A percentile compares a stretch with the other conserved stretches of the same genome.
Conservation (phyloP, 1,140 invertebrate genomes). For the Oryctes rhinoceros region DNA sequence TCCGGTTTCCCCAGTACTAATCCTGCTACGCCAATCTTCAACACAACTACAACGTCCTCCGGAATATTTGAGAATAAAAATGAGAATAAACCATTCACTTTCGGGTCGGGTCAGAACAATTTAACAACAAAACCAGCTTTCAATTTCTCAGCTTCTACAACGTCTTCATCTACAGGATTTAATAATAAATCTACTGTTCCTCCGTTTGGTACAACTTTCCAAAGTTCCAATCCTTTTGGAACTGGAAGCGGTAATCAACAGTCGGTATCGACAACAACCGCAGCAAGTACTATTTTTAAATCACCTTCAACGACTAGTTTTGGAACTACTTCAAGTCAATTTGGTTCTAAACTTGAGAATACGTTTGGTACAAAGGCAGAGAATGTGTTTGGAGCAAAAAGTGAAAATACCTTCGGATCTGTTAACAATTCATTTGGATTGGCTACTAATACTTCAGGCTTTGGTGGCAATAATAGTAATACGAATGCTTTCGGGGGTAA, state of each 20-base stretch:
- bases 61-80: not conserved
- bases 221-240: not conserved
- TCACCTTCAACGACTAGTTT: slow-evolving; percentile 4
- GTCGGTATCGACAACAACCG: not conserved
- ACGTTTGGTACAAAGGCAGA: not conserved
- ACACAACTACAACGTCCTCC: not conserved
- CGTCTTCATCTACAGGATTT: not conserved
- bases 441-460: not conserved
- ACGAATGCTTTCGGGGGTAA: slow-evolving; percentile 23
- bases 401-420: not conserved
- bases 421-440: not conserved
- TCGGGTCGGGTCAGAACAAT: not conserved
- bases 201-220: not conserved
- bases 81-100: slow-evolving; percentile 7
- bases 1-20: not conserved
- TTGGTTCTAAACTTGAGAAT: not conserved
- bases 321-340: not conserved
- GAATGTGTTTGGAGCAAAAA: not conserved
- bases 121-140: not conserved
- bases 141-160: not conserved
- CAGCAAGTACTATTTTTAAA: slow-evolving; percentile 5
- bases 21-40: not conserved
- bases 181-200: not conserved
- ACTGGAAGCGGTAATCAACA: not conserved
- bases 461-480: slow-evolving; percentile 17